Evolutionary conservation across 2,888 invertebrate genomes (phyloP), one percentile per base, ranked within the genome.

Genomic region (Hirtodrosophila trivittata): DNA sequence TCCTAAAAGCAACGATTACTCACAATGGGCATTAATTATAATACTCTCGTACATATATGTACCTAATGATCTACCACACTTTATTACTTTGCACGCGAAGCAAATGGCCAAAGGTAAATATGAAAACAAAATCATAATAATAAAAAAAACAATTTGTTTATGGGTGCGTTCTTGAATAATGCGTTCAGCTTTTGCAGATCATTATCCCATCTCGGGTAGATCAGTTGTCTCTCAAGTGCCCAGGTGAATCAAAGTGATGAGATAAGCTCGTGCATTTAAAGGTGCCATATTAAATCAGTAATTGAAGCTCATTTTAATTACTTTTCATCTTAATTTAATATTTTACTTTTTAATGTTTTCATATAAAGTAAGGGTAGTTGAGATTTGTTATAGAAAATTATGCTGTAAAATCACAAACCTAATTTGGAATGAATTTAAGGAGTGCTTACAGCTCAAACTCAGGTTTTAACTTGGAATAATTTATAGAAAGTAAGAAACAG

Each of bases 21-120:
- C 83, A 77, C 64, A 60, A 42, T 50, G 43, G 46, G 73, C 69
- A 81, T 85, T 85, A 74, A 82, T 81, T 84, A 77, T 60, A 66
- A 60, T 68, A 56, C 21, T 21, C 50, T n/a, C n/a, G n/a, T n/a
- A n/a, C n/a, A 32, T 38, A 52, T 30, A 60, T 62, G 25, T 37
- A 52, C 35, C 47, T 51, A 58, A 54, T 55, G 46, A 33, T 55
- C 12, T 21, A 33, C 16, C 28, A 30, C 12, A 45, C 42, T 42
- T 50, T 38, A 47, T 37, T 28, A 46, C 57, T 45, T 28, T 50
- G 58, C 38, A 46, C 37, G 18, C 56, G 26, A 41, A 42, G 32
- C 37, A 14, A 66, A 52, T 16, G 28, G 12, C n/a, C 12, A 28
- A 28, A 42, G 41, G 35, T 35, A 33, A 45, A 35, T 28, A 38